A percentile compares a stretch with the other conserved stretches of the same genome.
These are phyloP conservation scores for Nycteola revayana DNA, from an alignment of 2,888 invertebrate genomes.

Conservation along the genomic window DNA sequence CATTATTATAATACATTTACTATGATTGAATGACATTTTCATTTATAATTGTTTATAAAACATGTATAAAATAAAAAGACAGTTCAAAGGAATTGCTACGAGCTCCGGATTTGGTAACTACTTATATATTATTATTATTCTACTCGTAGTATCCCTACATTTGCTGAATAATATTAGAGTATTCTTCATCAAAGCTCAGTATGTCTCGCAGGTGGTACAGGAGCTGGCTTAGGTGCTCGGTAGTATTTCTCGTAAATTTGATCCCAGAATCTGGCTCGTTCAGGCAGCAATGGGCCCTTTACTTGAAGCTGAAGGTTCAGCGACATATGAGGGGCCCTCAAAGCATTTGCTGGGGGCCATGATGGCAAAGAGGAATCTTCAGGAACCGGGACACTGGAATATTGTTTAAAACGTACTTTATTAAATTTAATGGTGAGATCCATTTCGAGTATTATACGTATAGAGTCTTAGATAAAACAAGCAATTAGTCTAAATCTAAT, in stretches of 20 bases:
- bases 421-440: background rate
- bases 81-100: too few relatives aligned
- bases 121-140: too few relatives aligned
- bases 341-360: conserved; percentile 26
- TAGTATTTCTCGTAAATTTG: conserved; percentile 26
- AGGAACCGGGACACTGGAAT: conserved; percentile 29
- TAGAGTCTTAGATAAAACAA: too few relatives aligned
- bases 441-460: background rate
- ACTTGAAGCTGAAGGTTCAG: conserved; percentile 23
- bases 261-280: conserved; percentile 31
- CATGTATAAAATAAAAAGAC: too few relatives aligned
- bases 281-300: conserved; percentile 12
- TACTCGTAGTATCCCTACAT: too few relatives aligned
- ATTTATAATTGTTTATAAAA: too few relatives aligned
- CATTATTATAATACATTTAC: too few relatives aligned
- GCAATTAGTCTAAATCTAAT: too few relatives aligned
- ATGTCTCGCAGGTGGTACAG: background rate
- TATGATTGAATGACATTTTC: too few relatives aligned
- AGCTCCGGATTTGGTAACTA: too few relatives aligned
- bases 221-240: background rate
- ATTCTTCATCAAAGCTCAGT: background rate
- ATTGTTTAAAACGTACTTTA: conserved; percentile 1
- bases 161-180: too few relatives aligned
- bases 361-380: conserved; percentile 17
- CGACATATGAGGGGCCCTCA: conserved; percentile 30